Evolutionary conservation across 2,888 invertebrate species (phyloP).

Genomic region (Coremacera marginata): DNA sequence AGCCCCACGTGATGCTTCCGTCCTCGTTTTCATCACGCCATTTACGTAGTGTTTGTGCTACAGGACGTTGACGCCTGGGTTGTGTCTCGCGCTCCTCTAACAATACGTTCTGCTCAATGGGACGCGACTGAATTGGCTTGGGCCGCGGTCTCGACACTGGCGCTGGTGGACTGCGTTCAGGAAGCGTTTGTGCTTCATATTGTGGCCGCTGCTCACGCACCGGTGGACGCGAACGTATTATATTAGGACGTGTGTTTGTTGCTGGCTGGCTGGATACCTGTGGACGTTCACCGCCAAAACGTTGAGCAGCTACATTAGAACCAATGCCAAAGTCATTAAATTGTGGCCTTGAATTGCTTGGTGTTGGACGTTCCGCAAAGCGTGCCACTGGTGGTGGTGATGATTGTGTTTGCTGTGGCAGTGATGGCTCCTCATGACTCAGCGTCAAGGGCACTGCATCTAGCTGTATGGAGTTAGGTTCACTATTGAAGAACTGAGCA

Average conservation of each 20-base stretch:
- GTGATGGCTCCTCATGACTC: conserved; percentile 54
- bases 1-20: conserved; percentile 89
- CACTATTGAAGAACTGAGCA: conserved; percentile 59
- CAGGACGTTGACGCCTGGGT: conserved; percentile 74
- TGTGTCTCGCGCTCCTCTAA: conserved; percentile 61
- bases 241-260: conserved; percentile 66
- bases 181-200: conserved; percentile 46
- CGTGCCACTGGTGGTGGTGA: conserved; percentile 56
- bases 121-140: conserved; percentile 62
- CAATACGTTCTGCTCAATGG: conserved; percentile 64
- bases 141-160: conserved; percentile 64
- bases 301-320: conserved; percentile 56
- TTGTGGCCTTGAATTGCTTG: conserved; percentile 54
- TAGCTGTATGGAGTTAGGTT: conserved; percentile 65
- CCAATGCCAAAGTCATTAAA: conserved; percentile 64
- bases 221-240: conserved; percentile 60
- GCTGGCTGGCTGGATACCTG: conserved; percentile 60
- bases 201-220: conserved; percentile 66
- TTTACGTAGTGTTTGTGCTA: conserved; percentile 78
- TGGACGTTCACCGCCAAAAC: conserved; percentile 62
- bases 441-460: conserved; percentile 69
- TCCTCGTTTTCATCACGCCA: conserved; percentile 81
- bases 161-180: conserved; percentile 39
- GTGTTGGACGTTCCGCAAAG: conserved; percentile 61
- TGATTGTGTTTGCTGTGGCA: conserved; percentile 48